Conservation (phyloP, 2,113 vertebrate species). For the Larimichthys crocea region DNA sequence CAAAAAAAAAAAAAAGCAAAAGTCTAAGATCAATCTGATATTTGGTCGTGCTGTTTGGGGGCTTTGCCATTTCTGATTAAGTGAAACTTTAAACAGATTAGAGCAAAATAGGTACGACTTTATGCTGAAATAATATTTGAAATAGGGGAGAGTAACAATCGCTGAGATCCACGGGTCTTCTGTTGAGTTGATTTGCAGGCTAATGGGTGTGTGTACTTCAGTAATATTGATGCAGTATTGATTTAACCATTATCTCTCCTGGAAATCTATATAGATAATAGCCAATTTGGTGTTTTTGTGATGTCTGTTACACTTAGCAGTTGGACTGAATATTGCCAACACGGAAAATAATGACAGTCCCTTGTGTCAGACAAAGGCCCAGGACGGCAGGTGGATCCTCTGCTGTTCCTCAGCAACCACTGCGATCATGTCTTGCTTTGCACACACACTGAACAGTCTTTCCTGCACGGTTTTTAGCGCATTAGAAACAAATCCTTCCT, state of each 20-base stretch:
- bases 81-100: constrained; percentile 14
- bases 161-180: neutral
- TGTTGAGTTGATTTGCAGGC: constrained; percentile 37
- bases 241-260: constrained; percentile 56
- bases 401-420: constrained; percentile 50
- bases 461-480: neutral
- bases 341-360: constrained; percentile 34
- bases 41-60: neutral
- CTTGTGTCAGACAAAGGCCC: constrained; percentile 68
- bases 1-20: constrained; percentile 1
- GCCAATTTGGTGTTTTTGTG: constrained; percentile 21
- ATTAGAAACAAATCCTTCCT: constrained; percentile 11
- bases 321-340: constrained; percentile 20
- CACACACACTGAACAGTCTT: constrained; percentile 28
- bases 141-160: neutral
- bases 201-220: constrained; percentile 42
- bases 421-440: constrained; percentile 20
- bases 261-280: constrained; percentile 11
- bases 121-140: neutral
- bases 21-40: constrained; percentile 21
- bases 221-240: constrained; percentile 57
- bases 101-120: neutral
- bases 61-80: constrained; percentile 24
- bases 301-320: neutral
- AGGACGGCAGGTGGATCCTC: constrained; percentile 72